A percentile compares a stretch with the other conserved stretches of the same genome.
phyloP scores from a whole-genome alignment of 2,888 invertebrate species.

The Eilema depressum region DNA sequence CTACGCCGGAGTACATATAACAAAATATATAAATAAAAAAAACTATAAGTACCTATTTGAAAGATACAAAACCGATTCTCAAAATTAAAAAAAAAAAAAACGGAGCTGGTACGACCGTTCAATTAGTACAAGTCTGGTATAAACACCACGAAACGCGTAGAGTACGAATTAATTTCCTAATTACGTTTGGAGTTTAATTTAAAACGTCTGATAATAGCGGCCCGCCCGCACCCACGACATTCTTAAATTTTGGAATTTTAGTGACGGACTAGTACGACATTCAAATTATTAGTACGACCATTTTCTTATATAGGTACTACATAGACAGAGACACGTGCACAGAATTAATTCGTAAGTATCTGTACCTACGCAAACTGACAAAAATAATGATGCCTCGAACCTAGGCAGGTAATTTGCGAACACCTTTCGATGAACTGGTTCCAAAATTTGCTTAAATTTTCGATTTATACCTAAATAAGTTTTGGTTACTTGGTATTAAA shows the following conservation, averaged over 20 bases:
- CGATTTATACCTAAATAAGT: neutral
- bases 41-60: too few relatives aligned
- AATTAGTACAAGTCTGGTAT: too few relatives aligned
- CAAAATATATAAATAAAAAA: too few relatives aligned
- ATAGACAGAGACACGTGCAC: neutral
- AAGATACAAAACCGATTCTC: neutral
- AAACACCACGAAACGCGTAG: neutral
- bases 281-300: neutral
- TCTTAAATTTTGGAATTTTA: neutral
- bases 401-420: neutral
- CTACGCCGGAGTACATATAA: neutral
- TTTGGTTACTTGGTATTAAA: neutral
- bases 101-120: neutral
- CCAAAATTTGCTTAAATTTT: slow-evolving; percentile 8
- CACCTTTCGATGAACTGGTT: slow-evolving; percentile 1
- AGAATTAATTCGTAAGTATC: neutral
- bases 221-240: neutral
- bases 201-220: neutral
- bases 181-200: neutral
- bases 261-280: neutral
- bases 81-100: neutral
- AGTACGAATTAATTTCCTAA: neutral
- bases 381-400: neutral
- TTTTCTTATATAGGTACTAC: neutral
- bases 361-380: neutral